phyloP scores from a whole-genome alignment of 1,140 invertebrate genomes.

The Cydia amplana region DNA sequence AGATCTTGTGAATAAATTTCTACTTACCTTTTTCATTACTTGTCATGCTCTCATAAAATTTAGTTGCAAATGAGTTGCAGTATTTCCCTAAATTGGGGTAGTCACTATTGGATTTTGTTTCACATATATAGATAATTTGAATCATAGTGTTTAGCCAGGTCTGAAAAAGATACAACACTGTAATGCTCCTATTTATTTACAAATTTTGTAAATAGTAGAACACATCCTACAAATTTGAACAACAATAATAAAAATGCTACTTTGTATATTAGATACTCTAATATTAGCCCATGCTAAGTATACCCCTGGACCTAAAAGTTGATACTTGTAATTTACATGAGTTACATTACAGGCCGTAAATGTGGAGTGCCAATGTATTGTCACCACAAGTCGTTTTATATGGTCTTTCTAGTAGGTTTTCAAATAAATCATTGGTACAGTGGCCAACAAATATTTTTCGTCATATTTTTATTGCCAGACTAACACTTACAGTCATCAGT shows the following conservation, averaged over 20 bases:
- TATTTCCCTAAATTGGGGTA: slow-evolving; percentile 61
- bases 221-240: not conserved
- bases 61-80: slow-evolving; percentile 51
- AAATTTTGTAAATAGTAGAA: not conserved
- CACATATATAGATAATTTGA: slow-evolving; percentile 57
- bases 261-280: too few species aligned
- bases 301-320: too few species aligned
- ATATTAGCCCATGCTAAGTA: too few species aligned
- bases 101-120: slow-evolving; percentile 51
- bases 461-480: not conserved
- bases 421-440: too few species aligned
- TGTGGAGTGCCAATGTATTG: too few species aligned
- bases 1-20: not conserved
- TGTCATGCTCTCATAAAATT: slow-evolving; percentile 64
- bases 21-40: slow-evolving; percentile 43
- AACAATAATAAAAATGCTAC: slow-evolving; percentile 13
- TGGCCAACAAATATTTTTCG: not conserved
- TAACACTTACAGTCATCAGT: slow-evolving; percentile 58
- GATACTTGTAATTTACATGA: too few species aligned
- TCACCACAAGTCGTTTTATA: too few species aligned
- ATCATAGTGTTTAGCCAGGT: slow-evolving; percentile 58
- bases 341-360: too few species aligned
- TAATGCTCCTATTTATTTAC: too few species aligned
- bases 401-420: too few species aligned
- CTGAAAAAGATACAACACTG: slow-evolving; percentile 47